phyloP scores from a whole-genome alignment of 2,113 vertebrate species.

The Nasalis larvatus region DNA sequence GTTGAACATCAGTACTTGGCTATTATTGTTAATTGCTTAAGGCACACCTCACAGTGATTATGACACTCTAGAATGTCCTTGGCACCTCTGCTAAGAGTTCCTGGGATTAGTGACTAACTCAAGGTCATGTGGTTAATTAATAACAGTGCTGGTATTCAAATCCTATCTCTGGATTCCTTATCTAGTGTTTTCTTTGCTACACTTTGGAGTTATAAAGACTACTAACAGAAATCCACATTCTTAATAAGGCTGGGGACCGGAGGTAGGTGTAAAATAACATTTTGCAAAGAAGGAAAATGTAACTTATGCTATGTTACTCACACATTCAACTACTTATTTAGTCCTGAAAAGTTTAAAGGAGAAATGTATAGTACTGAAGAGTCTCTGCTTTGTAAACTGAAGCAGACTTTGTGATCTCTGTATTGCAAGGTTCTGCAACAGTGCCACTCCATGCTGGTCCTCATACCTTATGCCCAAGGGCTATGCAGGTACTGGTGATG shows the following conservation, averaged over 20 bases:
- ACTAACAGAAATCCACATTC: slow-evolving; percentile 33
- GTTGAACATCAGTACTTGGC: slow-evolving; percentile 22
- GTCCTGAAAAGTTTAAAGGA: background rate
- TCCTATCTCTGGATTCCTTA: slow-evolving; percentile 57
- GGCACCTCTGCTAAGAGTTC: slow-evolving; percentile 48
- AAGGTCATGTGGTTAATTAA: slow-evolving; percentile 67
- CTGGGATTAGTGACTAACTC: slow-evolving; percentile 46
- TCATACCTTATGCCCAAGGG: background rate
- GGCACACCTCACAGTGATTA: background rate
- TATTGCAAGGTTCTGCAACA: background rate
- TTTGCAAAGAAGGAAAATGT: slow-evolving; percentile 34
- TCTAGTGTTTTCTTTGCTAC: slow-evolving; percentile 46
- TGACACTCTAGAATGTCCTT: slow-evolving; percentile 32
- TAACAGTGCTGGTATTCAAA: slow-evolving; percentile 52
- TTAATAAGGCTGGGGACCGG: background rate
- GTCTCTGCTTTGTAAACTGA: background rate
- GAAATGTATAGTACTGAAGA: background rate
- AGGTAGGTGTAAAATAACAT: background rate
- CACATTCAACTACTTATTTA: slow-evolving; percentile 40
- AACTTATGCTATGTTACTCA: slow-evolving; percentile 35
- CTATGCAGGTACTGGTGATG: background rate
- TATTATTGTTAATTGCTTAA: slow-evolving; percentile 33
- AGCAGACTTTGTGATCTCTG: background rate
- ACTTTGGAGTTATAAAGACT: slow-evolving; percentile 43
- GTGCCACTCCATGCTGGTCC: background rate